Base-by-base conservation (phyloP, 2,888 invertebrate genomes). In the Diachrysia chrysitis region DNA sequence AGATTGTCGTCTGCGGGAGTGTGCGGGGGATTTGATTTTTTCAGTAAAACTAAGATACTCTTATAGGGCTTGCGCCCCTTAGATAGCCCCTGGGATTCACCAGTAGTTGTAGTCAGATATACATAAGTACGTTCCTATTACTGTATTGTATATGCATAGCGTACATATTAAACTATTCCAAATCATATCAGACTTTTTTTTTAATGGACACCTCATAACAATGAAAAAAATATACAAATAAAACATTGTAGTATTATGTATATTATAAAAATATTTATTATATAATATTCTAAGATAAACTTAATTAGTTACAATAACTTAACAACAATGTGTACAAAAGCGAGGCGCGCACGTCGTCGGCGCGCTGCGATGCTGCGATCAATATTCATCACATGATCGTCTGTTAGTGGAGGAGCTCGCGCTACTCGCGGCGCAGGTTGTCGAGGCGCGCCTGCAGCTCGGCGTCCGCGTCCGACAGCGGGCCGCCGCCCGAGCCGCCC, bases 401-500 rank as follows among this genome's bases (percentile, higher is more conserved):
- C 4, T 37, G 37, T 0, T 37, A 4, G 4, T 14, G 14, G 37
- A 2, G 32, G 12, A 9, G 5, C 32, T 19, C 7, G 32, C 56
- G 76, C 81, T 96, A 98, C 96, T 99, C 98, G 80, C 98, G 96
- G 84, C 99, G 96, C 87, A 99, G 96, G 94, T 99, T 99, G 94
- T 99, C 99, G 84, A 99, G 96, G 79, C 99, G 96, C 63, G 99
- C 99, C 95, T 99, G 99, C 78, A 99, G 96, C 95, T 99, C 99
- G 21, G 99, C 99, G 95, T 99, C 99, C 0, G 98, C 98, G 92
- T 98, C 98, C n/a, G 96, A 96, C 67, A 97, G 94, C 92, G 14
- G 93, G 6, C 92, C 95, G 92, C 19, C 92, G 91, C 14, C 93
- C 93, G 94, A 96, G 54, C 89, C 92, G 90, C 71, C 92, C 55